phyloP scores from a whole-genome alignment of 2,888 invertebrate genomes.

The Lasioglossum morio region DNA sequence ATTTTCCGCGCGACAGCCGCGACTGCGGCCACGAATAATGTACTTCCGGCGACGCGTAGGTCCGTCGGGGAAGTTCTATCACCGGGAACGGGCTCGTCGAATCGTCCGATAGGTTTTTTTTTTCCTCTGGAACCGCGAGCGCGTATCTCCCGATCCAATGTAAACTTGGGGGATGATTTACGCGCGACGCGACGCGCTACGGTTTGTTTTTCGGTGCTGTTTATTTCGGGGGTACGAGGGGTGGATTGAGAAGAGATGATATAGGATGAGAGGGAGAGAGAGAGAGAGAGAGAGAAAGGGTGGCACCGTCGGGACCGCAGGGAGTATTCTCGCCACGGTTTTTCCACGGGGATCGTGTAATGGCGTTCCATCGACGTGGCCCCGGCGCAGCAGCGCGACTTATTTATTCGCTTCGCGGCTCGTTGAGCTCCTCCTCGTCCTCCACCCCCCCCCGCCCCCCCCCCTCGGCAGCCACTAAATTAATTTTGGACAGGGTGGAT shows the following conservation, averaged over 20 bases:
- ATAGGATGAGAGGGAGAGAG: not conserved
- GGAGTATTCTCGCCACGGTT: constrained; percentile 53
- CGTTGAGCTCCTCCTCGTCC: constrained; percentile 58
- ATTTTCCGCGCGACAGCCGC: constrained; percentile 37
- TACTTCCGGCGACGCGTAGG: constrained; percentile 29
- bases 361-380: constrained; percentile 56
- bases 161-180: constrained; percentile 63
- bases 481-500: constrained; percentile 64
- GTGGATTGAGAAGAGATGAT: not conserved
- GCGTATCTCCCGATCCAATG: constrained; percentile 45
- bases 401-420: constrained; percentile 72
- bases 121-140: not conserved
- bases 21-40: constrained; percentile 27
- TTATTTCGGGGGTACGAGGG: not conserved
- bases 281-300: not conserved
- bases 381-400: constrained; percentile 38
- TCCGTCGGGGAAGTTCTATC: constrained; percentile 40
- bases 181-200: constrained; percentile 18
- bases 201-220: constrained; percentile 53
- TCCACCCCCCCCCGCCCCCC: constrained; percentile 3
- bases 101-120: constrained; percentile 39
- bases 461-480: constrained; percentile 60
- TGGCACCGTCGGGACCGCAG: not conserved
- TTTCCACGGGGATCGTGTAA: constrained; percentile 46
- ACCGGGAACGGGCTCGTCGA: constrained; percentile 42